phyloP scores from a whole-genome alignment of 2,113 vertebrate species.

The Narcine bancroftii region DNA sequence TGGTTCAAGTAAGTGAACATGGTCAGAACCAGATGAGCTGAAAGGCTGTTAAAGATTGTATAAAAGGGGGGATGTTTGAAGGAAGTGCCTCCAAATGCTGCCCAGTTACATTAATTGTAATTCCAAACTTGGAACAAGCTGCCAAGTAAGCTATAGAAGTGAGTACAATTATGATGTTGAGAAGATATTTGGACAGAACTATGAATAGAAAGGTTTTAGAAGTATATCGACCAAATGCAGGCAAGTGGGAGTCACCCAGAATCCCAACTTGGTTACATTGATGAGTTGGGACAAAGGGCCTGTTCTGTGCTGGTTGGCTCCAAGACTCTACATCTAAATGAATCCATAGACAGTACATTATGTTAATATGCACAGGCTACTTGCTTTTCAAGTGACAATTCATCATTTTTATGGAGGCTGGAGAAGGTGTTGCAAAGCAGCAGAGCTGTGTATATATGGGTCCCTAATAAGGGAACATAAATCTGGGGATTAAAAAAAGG shows the following conservation, averaged over 20 bases:
- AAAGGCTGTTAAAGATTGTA: neutral
- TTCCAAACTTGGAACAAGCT: no score
- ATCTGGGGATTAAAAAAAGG: neutral
- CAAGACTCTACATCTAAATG: no score
- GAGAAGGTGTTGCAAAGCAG: neutral
- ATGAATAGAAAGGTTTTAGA: no score
- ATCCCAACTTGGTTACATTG: no score
- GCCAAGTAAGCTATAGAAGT: no score
- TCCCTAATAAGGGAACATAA: neutral
- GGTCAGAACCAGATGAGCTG: neutral
- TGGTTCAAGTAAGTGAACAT: neutral
- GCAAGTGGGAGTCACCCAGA: no score
- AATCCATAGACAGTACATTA: neutral
- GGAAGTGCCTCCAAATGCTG: neutral
- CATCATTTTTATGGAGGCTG: neutral
- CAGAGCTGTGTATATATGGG: neutral
- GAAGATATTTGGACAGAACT: no score
- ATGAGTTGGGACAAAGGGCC: no score
- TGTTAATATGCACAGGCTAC: neutral
- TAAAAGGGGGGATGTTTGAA: neutral
- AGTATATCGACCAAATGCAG: no score
- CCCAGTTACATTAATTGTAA: neutral
- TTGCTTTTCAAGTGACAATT: neutral
- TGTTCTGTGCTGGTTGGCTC: no score
- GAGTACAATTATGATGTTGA: no score